phyloP scores from a whole-genome alignment of 2,113 vertebrate genomes.

The Chunga burmeisteri region DNA sequence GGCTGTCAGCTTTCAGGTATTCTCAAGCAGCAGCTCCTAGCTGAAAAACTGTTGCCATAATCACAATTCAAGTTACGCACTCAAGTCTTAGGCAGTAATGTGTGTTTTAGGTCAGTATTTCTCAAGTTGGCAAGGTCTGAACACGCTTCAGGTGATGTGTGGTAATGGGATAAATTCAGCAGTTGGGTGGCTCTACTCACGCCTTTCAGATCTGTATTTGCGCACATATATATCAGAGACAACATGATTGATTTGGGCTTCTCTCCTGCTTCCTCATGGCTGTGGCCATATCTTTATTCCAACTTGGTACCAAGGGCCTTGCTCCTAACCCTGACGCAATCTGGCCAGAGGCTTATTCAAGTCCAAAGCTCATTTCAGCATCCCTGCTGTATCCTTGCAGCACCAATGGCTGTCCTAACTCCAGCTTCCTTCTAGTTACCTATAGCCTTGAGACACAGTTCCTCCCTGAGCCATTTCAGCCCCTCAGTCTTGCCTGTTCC shows the following conservation, averaged over 20 bases:
- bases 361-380: not conserved
- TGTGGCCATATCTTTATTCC: not conserved
- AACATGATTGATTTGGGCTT: not conserved
- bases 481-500: not conserved
- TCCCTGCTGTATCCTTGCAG: not conserved
- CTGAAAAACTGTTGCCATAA: not conserved
- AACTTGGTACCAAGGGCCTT: not conserved
- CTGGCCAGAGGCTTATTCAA: not conserved
- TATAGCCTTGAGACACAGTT: not conserved
- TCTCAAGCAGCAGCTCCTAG: not conserved
- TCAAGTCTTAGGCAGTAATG: not conserved
- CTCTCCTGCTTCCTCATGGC: not conserved
- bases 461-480: not conserved
- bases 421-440: not conserved
- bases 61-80: not conserved
- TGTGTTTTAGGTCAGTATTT: not conserved
- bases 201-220: not conserved
- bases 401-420: not conserved
- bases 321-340: not conserved
- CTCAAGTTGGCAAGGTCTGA: not conserved
- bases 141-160: not conserved
- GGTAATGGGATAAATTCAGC: not conserved
- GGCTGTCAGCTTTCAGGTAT: conserved; percentile 83
- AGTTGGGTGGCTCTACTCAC: not conserved
- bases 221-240: not conserved